Percentiles rank a stretch among this genome's conserved stretches.
These are phyloP conservation scores for Oryzias javanicus DNA, from an alignment of 2,113 vertebrate species.

Conservation along the genomic window DNA sequence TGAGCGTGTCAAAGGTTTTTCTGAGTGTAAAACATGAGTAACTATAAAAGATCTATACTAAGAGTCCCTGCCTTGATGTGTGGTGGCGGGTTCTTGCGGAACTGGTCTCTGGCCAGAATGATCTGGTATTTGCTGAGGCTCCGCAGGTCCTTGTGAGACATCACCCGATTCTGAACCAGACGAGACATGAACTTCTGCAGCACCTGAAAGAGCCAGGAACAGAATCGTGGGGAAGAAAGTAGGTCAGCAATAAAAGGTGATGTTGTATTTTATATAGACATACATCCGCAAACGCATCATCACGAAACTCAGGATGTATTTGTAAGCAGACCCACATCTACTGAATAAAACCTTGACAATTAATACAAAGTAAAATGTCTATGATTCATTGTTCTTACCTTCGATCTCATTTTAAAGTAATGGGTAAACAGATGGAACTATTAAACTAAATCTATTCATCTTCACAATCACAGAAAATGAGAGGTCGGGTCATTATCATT, in stretches of 20 bases:
- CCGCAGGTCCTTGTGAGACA: constrained; percentile 81
- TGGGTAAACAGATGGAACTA: constrained; percentile 15
- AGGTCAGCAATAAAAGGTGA: constrained; percentile 9
- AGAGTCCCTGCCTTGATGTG: constrained; percentile 73
- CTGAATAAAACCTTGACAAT: constrained; percentile 18
- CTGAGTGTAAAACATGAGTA: too few relatives aligned
- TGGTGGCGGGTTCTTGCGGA: constrained; percentile 87
- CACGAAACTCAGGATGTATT: not conserved
- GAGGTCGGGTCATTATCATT: constrained; percentile 20
- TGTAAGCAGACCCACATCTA: constrained; percentile 4
- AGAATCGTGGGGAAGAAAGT: not conserved
- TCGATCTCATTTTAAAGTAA: constrained; percentile 42
- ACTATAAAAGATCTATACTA: too few relatives aligned
- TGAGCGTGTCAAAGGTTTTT: too few relatives aligned
- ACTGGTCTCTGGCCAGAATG: constrained; percentile 92
- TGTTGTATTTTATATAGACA: constrained; percentile 24
- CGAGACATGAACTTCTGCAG: constrained; percentile 85
- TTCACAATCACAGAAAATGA: constrained; percentile 15
- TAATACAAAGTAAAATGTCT: constrained; percentile 7
- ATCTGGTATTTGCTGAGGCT: constrained; percentile 91
- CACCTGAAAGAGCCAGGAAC: constrained; percentile 71
- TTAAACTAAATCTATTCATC: constrained; percentile 51
- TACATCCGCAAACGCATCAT: not conserved
- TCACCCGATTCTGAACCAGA: constrained; percentile 80
- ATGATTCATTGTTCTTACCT: constrained; percentile 14